Evolutionary conservation across 1,140 invertebrate genomes (phyloP), one percentile per base, ranked within the genome.

Genomic region (Notospermus geniculatus): DNA sequence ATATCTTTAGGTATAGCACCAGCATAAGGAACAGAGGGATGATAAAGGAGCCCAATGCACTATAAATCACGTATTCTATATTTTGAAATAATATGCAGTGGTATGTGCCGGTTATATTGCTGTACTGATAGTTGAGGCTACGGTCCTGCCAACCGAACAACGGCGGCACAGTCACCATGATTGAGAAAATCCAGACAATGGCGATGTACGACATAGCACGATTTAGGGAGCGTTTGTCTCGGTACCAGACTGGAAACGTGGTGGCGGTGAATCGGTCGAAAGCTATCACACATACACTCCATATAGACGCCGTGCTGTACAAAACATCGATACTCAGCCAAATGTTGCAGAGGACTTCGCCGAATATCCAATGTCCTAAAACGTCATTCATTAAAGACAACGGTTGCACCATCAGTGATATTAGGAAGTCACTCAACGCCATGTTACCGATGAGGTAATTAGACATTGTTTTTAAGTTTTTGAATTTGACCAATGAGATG

Each of bases 1-100:
- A 97, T 69, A 98, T 97, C 65, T 91, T 86, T 86, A 92, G 93
- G 82, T 98, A 97, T 82, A 98, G 92, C 85, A 97, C 95, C 55
- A 96, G 84, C 91, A 97, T 97, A 36, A 97, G 89, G 67, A 94
- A 87, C 88, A 95, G 94, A 13, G 95, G 95, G 70, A 97, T 89
- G 79, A 94, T 95, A 86, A 98, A 98, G 55, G 93, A 95, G 9
- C 94, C 93, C 25, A 95, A 86, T 1, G 94, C 93, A 2, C 92
- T 95, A 82, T 93, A 98, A 54, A 99, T 84, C 69, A 99, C 96
- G 83, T 99, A 99, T 23, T 91, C 90, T 56, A 89, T 87, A 13
- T 70, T 73, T 43, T 72, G 64, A 67, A 81, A 82, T 30, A 82
- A 66, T 22, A 79, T 67, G 65, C 81, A 82, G 22, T 79, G 63